Evolutionary conservation across 2,113 vertebrate genomes (phyloP).

Genomic region (Smithornis capensis): DNA sequence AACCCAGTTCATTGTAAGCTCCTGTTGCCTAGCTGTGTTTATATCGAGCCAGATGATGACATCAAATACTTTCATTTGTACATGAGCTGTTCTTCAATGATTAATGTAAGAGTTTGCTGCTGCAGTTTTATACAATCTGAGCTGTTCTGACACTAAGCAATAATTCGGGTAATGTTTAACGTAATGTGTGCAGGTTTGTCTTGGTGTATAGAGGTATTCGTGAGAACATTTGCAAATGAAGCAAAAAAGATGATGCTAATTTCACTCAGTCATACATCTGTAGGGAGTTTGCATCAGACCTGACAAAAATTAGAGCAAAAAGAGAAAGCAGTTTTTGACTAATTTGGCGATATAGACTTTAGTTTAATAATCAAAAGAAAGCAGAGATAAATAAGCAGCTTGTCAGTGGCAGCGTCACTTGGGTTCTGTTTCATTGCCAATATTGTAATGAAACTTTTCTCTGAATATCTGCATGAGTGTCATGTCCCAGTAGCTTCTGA

Average conservation of each 20-base stretch:
- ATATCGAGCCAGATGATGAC: background rate
- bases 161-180: background rate
- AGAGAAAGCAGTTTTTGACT: background rate
- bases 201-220: background rate
- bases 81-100: background rate
- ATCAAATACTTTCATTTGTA: slow-evolving; percentile 9
- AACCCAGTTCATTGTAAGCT: background rate
- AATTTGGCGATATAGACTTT: background rate
- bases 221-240: background rate
- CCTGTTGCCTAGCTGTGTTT: slow-evolving; percentile 16
- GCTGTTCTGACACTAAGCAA: background rate
- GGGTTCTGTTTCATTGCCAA: background rate
- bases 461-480: background rate
- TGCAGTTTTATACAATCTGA: background rate
- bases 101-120: slow-evolving; percentile 17
- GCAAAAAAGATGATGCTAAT: background rate
- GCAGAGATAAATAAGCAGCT: background rate
- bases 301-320: background rate
- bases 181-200: background rate
- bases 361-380: background rate
- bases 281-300: background rate
- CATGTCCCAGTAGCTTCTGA: background rate
- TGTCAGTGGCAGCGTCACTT: background rate
- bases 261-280: background rate
- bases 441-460: background rate